phyloP scores from a whole-genome alignment of 1,140 invertebrate genomes.

The Zaprionus tsacasi region DNA sequence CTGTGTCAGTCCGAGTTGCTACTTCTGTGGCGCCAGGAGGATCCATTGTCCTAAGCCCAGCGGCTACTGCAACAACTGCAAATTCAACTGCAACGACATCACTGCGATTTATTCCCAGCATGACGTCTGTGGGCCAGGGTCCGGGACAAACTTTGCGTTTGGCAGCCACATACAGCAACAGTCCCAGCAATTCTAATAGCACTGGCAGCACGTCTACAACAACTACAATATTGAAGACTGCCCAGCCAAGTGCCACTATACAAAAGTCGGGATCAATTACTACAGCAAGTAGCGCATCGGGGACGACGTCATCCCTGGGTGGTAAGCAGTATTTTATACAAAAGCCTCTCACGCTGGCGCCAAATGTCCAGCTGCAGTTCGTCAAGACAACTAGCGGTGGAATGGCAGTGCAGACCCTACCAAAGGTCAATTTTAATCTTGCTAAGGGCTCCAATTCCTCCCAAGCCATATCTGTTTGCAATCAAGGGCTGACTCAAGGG shows the following conservation, averaged over 20 bases:
- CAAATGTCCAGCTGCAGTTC: constrained; percentile 81
- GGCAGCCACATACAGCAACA: constrained; percentile 54
- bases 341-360: constrained; percentile 70
- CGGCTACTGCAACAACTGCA: constrained; percentile 28
- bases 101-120: constrained; percentile 60
- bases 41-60: constrained; percentile 49
- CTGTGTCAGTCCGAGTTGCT: constrained; percentile 49
- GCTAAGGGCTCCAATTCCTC: constrained; percentile 54
- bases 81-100: constrained; percentile 22
- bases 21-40: constrained; percentile 41
- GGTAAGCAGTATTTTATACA: constrained; percentile 82
- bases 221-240: constrained; percentile 60
- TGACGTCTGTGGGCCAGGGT: constrained; percentile 25
- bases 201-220: constrained; percentile 25
- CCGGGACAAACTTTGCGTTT: constrained; percentile 62
- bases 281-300: constrained; percentile 9
- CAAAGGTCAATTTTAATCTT: constrained; percentile 78
- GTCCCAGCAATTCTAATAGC: background rate
- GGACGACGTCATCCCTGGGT: constrained; percentile 61
- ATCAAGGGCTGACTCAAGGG: constrained; percentile 34
- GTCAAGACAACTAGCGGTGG: constrained; percentile 79
- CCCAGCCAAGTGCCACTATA: constrained; percentile 36
- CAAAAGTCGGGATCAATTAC: constrained; percentile 11
- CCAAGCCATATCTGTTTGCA: constrained; percentile 48
- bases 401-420: constrained; percentile 75